Evolutionary conservation across 2,797 vertebrate species (phyloP).

Genomic region (Decapterus maruadsi): DNA sequence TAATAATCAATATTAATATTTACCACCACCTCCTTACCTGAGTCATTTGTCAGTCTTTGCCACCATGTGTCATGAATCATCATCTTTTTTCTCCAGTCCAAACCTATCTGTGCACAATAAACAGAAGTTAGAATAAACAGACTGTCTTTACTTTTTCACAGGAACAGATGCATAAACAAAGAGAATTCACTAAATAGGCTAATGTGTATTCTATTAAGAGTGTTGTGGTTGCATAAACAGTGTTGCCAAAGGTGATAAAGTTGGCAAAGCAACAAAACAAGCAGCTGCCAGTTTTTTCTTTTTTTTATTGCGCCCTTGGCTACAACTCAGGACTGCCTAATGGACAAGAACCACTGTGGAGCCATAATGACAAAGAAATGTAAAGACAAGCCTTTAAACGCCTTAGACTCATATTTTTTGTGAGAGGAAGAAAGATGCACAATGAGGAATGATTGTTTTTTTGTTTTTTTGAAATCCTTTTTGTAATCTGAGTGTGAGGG

Average conservation of each 20-base stretch:
- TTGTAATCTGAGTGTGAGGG: constrained; percentile 68
- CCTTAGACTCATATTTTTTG: constrained; percentile 37
- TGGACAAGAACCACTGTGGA: constrained; percentile 45
- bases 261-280: constrained; percentile 54
- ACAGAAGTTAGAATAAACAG: constrained; percentile 22
- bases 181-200: constrained; percentile 29
- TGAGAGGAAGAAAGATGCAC: constrained; percentile 38
- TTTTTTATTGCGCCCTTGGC: constrained; percentile 33
- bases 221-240: constrained; percentile 38
- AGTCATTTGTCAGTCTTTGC: constrained; percentile 21
- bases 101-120: constrained; percentile 36
- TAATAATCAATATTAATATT: constrained; percentile 1
- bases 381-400: constrained; percentile 55
- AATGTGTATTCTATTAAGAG: constrained; percentile 47
- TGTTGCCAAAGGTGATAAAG: constrained; percentile 59
- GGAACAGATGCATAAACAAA: constrained; percentile 36
- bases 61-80: constrained; percentile 16
- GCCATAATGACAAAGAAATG: constrained; percentile 39
- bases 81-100: constrained; percentile 7
- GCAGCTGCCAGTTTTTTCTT: constrained; percentile 46
- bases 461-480: constrained; percentile 33
- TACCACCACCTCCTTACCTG: constrained; percentile 44
- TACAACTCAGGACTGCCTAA: constrained; percentile 42
- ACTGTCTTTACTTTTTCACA: constrained; percentile 30
- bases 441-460: constrained; percentile 27